Percentiles rank a stretch among this genome's conserved stretches.
Evolutionary conservation across 2,888 invertebrate genomes (phyloP).

Genomic region (Phorcus lineatus): DNA sequence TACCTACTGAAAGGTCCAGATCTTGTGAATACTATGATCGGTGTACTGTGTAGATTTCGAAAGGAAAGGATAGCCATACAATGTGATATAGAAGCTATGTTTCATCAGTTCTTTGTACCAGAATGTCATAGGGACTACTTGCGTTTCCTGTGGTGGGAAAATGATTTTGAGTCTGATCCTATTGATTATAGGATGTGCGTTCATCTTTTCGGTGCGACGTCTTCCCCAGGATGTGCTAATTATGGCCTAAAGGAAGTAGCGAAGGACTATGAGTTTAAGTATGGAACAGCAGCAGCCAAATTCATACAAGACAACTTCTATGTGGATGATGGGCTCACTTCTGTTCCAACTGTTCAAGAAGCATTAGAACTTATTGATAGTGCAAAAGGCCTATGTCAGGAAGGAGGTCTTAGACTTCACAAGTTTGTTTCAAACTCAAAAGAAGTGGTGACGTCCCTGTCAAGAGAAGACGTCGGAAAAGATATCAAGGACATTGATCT

Average conservation of each 20-base stretch:
- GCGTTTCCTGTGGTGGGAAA: conserved; percentile 35
- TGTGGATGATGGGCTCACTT: conserved; percentile 49
- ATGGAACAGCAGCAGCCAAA: conserved; percentile 19
- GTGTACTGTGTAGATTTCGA: not conserved
- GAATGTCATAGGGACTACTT: conserved; percentile 36
- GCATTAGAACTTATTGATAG: conserved; percentile 37
- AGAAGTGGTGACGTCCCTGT: conserved; percentile 40
- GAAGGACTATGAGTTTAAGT: not conserved
- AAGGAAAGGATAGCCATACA: conserved; percentile 22
- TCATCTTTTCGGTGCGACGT: conserved; percentile 42
- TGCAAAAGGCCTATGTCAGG: conserved; percentile 34
- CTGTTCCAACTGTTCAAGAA: conserved; percentile 31
- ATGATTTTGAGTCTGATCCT: conserved; percentile 23
- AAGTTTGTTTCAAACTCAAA: conserved; percentile 48
- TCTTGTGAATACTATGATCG: not conserved
- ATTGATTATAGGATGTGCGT: conserved; percentile 41
- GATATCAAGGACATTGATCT: conserved; percentile 25
- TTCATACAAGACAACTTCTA: conserved; percentile 38
- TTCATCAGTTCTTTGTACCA: conserved; percentile 43
- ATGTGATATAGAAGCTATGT: conserved; percentile 42
- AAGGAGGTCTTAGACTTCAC: conserved; percentile 43
- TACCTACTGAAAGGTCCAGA: not conserved
- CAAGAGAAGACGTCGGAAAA: conserved; percentile 38
- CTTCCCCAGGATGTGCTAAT: conserved; percentile 43
- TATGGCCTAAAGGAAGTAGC: conserved; percentile 38